These are phyloP conservation scores for Cyclophora punctaria DNA, from an alignment of 2,888 invertebrate genomes.

Conservation along the genomic window DNA sequence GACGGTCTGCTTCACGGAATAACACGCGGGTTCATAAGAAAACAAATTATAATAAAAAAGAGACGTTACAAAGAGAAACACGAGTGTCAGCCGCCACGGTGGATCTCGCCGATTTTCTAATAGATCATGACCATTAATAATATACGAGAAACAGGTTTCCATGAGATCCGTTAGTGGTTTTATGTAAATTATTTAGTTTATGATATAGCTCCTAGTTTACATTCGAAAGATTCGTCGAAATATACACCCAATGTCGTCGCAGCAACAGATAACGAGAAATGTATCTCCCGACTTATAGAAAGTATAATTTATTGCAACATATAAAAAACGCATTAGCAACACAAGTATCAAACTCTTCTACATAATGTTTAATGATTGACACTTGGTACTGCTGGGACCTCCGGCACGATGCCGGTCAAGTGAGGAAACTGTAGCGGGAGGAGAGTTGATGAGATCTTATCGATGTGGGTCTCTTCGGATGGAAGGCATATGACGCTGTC, in stretches of 20 bases:
- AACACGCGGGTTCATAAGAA: conserved; percentile 39
- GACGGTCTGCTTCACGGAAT: conserved; percentile 29
- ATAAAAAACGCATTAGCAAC: conserved; percentile 37
- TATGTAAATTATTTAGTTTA: conserved; percentile 70
- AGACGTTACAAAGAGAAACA: conserved; percentile 41
- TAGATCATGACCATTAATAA: conserved; percentile 71
- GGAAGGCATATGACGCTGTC: no score
- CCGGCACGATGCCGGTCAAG: no score
- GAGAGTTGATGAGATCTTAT: background rate
- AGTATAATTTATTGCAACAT: conserved; percentile 51
- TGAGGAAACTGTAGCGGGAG: background rate
- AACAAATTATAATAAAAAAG: conserved; percentile 56
- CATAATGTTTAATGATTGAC: conserved; percentile 20
- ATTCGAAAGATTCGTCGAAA: conserved; percentile 53
- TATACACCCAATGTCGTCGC: conserved; percentile 26
- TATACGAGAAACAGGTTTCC: conserved; percentile 62
- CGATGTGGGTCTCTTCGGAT: background rate
- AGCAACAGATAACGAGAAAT: conserved; percentile 36
- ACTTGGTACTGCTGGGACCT: background rate
- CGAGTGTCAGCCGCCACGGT: conserved; percentile 29
- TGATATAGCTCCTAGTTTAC: conserved; percentile 62
- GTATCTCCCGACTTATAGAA: conserved; percentile 51
- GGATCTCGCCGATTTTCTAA: conserved; percentile 66
- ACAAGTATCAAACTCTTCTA: conserved; percentile 22
- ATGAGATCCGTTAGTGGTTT: conserved; percentile 72